Evolutionary conservation across 2,113 vertebrate genomes (phyloP).

Genomic region (Ginglymostoma cirratum): DNA sequence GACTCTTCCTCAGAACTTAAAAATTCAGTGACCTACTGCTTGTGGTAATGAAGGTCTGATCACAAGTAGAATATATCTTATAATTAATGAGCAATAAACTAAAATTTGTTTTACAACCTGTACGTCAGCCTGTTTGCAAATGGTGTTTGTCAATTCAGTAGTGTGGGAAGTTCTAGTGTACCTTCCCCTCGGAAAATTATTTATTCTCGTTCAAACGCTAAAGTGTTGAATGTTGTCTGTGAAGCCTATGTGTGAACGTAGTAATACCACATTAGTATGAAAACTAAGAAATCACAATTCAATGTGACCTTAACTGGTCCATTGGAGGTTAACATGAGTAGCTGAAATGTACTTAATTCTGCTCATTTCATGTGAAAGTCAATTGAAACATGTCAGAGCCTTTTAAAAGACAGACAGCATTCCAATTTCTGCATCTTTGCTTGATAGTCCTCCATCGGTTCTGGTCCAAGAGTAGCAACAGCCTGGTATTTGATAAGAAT

Average conservation of each 20-base stretch:
- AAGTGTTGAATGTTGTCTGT: not conserved
- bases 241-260: not conserved
- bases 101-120: not conserved
- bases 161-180: not conserved
- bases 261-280: not conserved
- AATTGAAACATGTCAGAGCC: not conserved
- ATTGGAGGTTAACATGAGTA: not conserved
- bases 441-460: not conserved
- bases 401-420: not conserved
- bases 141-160: not conserved
- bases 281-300: not conserved
- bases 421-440: not conserved
- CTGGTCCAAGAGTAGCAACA: not conserved
- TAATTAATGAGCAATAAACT: not conserved
- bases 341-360: not conserved
- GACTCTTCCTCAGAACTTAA: too few species aligned
- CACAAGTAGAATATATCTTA: not conserved
- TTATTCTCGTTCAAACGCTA: not conserved
- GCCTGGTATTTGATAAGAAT: not conserved
- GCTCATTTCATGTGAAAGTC: not conserved
- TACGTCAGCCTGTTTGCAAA: not conserved
- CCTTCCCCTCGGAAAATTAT: not conserved
- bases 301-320: not conserved
- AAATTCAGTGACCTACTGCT: not conserved
- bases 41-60: not conserved